Evolutionary conservation across 1,140 invertebrate genomes (phyloP), one percentile per base, ranked within the genome.

Genomic region (Leptinotarsa lineolata): DNA sequence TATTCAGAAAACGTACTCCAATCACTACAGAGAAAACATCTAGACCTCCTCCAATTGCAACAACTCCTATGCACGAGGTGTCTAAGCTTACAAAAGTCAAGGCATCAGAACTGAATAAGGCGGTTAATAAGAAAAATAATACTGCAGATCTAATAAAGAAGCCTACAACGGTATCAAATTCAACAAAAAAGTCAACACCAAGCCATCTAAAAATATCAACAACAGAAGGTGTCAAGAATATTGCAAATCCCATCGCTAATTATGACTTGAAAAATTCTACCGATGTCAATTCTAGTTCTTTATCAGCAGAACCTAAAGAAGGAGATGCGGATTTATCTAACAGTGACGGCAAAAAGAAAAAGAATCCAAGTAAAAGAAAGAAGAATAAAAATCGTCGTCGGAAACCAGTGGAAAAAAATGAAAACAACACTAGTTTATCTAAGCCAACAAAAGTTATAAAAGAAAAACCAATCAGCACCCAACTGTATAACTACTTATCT

Each of bases 401-500:
- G 70, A 84, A 87, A 3, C 87, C 87, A 72, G 88, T 88, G 12
- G 87, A 88, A 79, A 80, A 82, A 68, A 87, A 88, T 80, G 86
- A 83, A 59, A 81, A 84, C 45, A 87, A 78, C n/a, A 81, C 74
- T 30, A 89, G 88, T 80, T 64, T 86, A 4, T 82, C 86, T 15
- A 86, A 85, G 21, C 85, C 84, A 77, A 85, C 84, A 74, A 86
- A 85, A 74, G 83, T 76, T 13, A 75, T 48, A 63, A 83, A 83
- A 20, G 81, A 86, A 72, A 88, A 89, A 74, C 89, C 89, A 8
- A 87, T 93, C 2, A 88, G 90, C 22, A 91, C 91, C 1, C 90
- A 92, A 82, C 90, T 94, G 44, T 94, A 93, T 76, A 93, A 92
- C 80, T 94, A 92, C 78, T 82, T 94, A 21, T 91, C 91, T 11